phyloP scores from a whole-genome alignment of 2,113 vertebrate species.

The Eurystomus gularis region DNA sequence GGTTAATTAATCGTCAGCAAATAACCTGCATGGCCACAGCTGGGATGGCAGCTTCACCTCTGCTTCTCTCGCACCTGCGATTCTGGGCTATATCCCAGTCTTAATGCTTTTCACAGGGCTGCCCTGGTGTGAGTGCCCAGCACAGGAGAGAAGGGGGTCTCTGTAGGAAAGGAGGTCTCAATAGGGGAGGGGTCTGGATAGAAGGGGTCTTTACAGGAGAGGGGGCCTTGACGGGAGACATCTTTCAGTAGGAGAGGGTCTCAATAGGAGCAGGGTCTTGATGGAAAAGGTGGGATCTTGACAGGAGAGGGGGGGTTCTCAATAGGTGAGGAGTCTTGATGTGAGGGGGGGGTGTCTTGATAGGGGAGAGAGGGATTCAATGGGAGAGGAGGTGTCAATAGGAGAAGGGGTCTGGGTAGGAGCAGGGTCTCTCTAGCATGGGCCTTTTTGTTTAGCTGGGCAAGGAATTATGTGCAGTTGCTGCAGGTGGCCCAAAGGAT shows the following conservation, averaged over 20 bases:
- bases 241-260: neutral
- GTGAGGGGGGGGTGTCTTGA: too few relatives aligned
- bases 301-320: neutral
- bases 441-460: neutral
- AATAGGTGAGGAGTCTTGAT: too few relatives aligned
- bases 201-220: neutral
- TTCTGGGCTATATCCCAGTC: fast-evolving
- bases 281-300: neutral
- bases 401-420: neutral
- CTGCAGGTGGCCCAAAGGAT: fast-evolving
- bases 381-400: neutral
- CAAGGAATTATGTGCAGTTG: fast-evolving
- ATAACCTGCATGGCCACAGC: neutral
- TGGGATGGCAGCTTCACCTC: neutral
- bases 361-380: neutral
- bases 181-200: neutral
- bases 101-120: fast-evolving
- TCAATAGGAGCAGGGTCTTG: neutral
- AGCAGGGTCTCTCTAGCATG: neutral
- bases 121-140: neutral
- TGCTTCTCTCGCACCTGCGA: fast-evolving
- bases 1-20: conserved; percentile 46
- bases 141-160: too few relatives aligned
- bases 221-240: neutral
- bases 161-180: neutral